phyloP scores from a whole-genome alignment of 1,140 invertebrate species.

The Oedothorax gibbosus region DNA sequence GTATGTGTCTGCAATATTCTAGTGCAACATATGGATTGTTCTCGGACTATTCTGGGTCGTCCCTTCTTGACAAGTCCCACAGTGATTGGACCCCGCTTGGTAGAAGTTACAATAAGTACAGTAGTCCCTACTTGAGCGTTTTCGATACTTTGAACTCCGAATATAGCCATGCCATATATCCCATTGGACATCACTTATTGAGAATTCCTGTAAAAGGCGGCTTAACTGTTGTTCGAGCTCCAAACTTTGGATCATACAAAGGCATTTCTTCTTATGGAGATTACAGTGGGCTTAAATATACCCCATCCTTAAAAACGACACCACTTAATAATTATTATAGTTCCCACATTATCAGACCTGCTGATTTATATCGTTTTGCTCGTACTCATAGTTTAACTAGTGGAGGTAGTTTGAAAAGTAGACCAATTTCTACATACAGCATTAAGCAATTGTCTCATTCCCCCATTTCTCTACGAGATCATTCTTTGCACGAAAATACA shows the following conservation, averaged over 20 bases:
- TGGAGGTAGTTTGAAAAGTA: no score
- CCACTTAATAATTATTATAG: not conserved
- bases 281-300: not conserved
- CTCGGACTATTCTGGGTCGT: not conserved
- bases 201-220: slow-evolving; percentile 52
- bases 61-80: not conserved
- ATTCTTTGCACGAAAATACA: no score
- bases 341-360: no score
- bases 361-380: no score
- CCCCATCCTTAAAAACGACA: not conserved
- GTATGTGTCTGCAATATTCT: not conserved
- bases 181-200: not conserved
- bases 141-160: slow-evolving; percentile 28
- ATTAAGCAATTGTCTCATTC: no score
- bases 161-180: slow-evolving; percentile 39
- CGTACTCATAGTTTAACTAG: no score
- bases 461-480: no score
- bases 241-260: slow-evolving; percentile 26
- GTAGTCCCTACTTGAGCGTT: not conserved
- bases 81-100: not conserved
- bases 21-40: slow-evolving; percentile 21
- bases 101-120: not conserved
- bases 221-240: slow-evolving; percentile 34
- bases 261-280: not conserved
- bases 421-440: no score